These are phyloP conservation scores for Otus scops DNA, from an alignment of 2,797 vertebrate species.

Conservation along the genomic window DNA sequence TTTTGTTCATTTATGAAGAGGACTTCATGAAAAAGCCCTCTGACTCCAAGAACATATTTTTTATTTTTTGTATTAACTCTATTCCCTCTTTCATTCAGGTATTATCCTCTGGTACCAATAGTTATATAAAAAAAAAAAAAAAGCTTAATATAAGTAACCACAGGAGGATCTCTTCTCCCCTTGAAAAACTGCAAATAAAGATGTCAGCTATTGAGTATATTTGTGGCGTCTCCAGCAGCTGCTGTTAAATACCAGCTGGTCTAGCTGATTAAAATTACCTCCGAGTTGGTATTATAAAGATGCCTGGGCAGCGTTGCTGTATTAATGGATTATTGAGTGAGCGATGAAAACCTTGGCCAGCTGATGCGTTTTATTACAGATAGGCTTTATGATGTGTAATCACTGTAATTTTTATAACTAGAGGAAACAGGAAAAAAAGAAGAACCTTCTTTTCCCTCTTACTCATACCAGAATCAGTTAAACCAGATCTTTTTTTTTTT, in stretches of 20 bases:
- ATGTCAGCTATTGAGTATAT: slow-evolving; percentile 88
- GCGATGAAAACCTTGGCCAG: slow-evolving; percentile 88
- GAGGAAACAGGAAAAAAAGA: slow-evolving; percentile 78
- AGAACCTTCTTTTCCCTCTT: slow-evolving; percentile 44
- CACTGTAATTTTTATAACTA: slow-evolving; percentile 86
- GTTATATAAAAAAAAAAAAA: not conserved
- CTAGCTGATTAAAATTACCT: slow-evolving; percentile 90
- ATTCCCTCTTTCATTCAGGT: slow-evolving; percentile 48
- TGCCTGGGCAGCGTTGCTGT: slow-evolving; percentile 86
- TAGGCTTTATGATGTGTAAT: slow-evolving; percentile 88
- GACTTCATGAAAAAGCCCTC: slow-evolving; percentile 49
- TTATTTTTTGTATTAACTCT: slow-evolving; percentile 41
- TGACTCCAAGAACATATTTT: slow-evolving; percentile 20
- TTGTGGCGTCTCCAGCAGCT: slow-evolving; percentile 87
- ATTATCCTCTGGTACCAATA: slow-evolving; percentile 46
- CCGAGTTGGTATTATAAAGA: slow-evolving; percentile 88
- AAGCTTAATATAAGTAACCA: slow-evolving; percentile 81
- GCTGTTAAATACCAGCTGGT: slow-evolving; percentile 90
- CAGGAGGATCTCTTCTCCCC: slow-evolving; percentile 83
- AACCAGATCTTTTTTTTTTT: slow-evolving; percentile 58
- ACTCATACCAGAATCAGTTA: slow-evolving; percentile 67
- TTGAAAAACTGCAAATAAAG: slow-evolving; percentile 88
- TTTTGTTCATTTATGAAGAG: slow-evolving; percentile 30
- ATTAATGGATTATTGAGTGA: slow-evolving; percentile 92
- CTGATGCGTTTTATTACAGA: slow-evolving; percentile 89